These are phyloP conservation scores for Epiperipatus broadwayi DNA, from an alignment of 2,888 invertebrate genomes.

Conservation along the genomic window DNA sequence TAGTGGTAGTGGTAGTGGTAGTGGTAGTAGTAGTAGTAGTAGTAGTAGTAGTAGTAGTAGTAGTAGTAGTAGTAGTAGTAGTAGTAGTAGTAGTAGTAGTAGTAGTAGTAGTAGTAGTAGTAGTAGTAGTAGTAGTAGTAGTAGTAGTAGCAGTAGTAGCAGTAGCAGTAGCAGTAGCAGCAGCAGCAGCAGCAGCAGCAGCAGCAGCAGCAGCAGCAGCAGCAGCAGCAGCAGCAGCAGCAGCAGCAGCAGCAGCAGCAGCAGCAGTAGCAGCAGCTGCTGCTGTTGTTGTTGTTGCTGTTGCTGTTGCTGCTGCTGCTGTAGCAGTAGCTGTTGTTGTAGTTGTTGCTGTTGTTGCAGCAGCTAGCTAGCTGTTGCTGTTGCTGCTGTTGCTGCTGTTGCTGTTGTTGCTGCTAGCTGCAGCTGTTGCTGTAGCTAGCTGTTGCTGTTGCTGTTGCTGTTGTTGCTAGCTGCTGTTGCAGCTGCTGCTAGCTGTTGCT, in stretches of 20 bases:
- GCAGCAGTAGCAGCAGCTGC: constrained; percentile 10
- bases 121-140: constrained; percentile 3
- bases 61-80: constrained; percentile 3
- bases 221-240: constrained; percentile 3
- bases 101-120: constrained; percentile 5
- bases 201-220: constrained; percentile 3
- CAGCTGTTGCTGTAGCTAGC: too few relatives aligned
- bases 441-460: too few relatives aligned
- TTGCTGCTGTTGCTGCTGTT: constrained; percentile 13
- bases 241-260: constrained; percentile 3
- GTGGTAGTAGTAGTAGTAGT: constrained; percentile 3
- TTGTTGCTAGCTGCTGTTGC: too few relatives aligned
- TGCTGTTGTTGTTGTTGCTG: constrained; percentile 10
- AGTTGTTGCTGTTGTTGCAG: too few relatives aligned
- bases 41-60: constrained; percentile 3
- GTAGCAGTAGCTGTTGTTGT: constrained; percentile 4
- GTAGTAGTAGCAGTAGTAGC: constrained; percentile 3
- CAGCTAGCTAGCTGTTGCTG: too few relatives aligned
- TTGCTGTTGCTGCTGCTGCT: too few relatives aligned
- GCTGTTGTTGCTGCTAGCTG: constrained; percentile 7
- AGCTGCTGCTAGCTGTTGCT: too few relatives aligned
- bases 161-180: constrained; percentile 3
- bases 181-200: constrained; percentile 3
- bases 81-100: constrained; percentile 4
- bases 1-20: constrained; percentile 3